Base-by-base conservation (phyloP, 2,113 vertebrate species). In the Apteryx owenii region DNA sequence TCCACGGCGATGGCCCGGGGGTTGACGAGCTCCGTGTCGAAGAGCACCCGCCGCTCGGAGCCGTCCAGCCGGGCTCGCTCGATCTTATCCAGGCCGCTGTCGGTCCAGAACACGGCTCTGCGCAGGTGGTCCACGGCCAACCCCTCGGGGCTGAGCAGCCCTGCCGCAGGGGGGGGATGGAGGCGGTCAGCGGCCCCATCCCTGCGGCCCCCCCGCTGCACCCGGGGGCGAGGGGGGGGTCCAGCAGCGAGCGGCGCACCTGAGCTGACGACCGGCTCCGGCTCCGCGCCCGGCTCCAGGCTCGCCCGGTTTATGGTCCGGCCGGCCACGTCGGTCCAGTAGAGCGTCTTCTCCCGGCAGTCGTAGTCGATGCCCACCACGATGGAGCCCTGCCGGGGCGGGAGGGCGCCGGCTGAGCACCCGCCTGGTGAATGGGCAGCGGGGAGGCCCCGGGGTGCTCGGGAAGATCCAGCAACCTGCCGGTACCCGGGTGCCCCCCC, bases 291-390 rank as follows among this genome's bases (percentile, higher is more conserved):
- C 0, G 98, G 85, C 18, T 98, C 98, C 97, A 99, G 80, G 2
- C 98, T 97, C 0, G 98, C 99, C 54, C 99, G 98, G 97, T 97
- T 99, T 90, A 99, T 99, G 23, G 98, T 99, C 75, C 99, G 97
- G 0, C 98, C 99, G 0, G 99, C 99, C 53, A 99, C 98, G 20
- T 99, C 99, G 0, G 99, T 99, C 99, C 99, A 99, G 58, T 99
- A 99, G 33, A 99, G 98, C 54, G 97, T 98, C 95, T 97, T 99
- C 70, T 99, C 99, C 69, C 95, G 97, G 97, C 99, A 99, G 98
- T 99, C 99, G 0, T 99, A 98, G 96, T 99, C 99, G 1, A 99
- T 98, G 3, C 99, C 99, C 26, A 99, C 99, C 23, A 99, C 98
- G 31, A 99, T 99, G 91, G 99, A 99, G 22, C 99, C 99, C 99